phyloP scores from a whole-genome alignment of 2,888 invertebrate genomes.

The Strigamia crassipes region DNA sequence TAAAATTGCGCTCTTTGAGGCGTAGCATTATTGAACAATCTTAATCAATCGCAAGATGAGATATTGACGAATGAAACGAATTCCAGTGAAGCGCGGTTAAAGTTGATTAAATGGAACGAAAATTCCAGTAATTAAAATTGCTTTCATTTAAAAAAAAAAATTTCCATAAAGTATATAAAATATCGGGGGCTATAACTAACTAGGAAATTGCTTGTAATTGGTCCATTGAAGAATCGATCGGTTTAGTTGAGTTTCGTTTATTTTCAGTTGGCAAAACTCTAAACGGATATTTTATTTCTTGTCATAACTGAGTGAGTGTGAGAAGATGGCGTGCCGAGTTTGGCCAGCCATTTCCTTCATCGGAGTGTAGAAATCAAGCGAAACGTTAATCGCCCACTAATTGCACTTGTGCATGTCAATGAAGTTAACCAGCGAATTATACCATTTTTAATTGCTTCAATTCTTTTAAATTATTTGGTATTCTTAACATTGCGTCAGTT shows the following conservation, averaged over 20 bases:
- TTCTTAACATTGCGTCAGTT: too few relatives aligned
- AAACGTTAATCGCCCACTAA: slow-evolving; percentile 5
- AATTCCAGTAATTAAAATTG: background rate
- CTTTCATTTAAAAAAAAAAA: background rate
- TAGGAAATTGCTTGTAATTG: background rate
- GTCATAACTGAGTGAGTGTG: background rate
- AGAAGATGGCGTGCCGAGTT: background rate
- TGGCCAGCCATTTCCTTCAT: background rate
- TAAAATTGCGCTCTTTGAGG: background rate
- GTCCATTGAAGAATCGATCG: background rate
- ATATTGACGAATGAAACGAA: background rate
- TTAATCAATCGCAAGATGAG: background rate
- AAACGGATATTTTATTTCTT: slow-evolving; percentile 4
- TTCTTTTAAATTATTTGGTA: too few relatives aligned
- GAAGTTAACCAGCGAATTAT: background rate
- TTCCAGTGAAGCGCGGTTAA: background rate
- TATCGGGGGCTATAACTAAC: background rate
- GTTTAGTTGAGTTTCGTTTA: background rate
- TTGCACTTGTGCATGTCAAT: background rate
- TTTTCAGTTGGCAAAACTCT: background rate
- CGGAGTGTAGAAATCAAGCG: background rate
- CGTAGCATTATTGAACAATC: background rate
- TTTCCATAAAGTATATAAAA: background rate
- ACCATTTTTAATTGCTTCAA: background rate
- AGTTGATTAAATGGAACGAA: background rate